phyloP scores from a whole-genome alignment of 2,888 invertebrate species.

The Archips crataeganus region DNA sequence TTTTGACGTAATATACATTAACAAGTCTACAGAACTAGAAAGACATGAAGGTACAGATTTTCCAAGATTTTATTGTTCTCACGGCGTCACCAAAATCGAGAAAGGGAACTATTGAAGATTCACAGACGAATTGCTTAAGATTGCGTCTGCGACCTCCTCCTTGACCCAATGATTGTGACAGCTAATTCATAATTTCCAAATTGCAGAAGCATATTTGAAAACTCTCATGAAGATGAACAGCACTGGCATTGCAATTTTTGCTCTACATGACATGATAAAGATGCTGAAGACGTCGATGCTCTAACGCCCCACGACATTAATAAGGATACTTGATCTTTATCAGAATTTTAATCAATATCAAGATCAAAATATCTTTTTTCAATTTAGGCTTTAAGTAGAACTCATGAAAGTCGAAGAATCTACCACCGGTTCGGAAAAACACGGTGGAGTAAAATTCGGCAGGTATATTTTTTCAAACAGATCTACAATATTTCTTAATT shows the following conservation, averaged over 20 bases:
- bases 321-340: too few species aligned
- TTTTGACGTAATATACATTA: neutral
- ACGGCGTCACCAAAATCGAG: slow-evolving; percentile 9
- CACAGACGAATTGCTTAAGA: slow-evolving; percentile 37
- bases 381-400: too few species aligned
- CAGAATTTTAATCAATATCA: too few species aligned
- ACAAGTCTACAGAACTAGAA: neutral
- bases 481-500: too few species aligned
- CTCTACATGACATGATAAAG: neutral
- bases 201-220: slow-evolving; percentile 17
- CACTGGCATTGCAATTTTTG: neutral
- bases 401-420: too few species aligned
- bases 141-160: slow-evolving; percentile 17
- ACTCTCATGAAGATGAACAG: neutral
- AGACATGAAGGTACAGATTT: neutral
- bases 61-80: neutral
- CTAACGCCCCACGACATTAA: too few species aligned
- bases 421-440: too few species aligned
- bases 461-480: too few species aligned
- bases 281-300: neutral
- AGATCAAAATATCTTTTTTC: too few species aligned
- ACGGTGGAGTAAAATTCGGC: too few species aligned
- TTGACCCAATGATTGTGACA: slow-evolving; percentile 37
- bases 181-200: slow-evolving; percentile 19
- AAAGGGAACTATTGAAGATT: slow-evolving; percentile 35